These are phyloP conservation scores for Habrosyne pyritoides DNA, from an alignment of 2,888 invertebrate genomes.

Conservation along the genomic window DNA sequence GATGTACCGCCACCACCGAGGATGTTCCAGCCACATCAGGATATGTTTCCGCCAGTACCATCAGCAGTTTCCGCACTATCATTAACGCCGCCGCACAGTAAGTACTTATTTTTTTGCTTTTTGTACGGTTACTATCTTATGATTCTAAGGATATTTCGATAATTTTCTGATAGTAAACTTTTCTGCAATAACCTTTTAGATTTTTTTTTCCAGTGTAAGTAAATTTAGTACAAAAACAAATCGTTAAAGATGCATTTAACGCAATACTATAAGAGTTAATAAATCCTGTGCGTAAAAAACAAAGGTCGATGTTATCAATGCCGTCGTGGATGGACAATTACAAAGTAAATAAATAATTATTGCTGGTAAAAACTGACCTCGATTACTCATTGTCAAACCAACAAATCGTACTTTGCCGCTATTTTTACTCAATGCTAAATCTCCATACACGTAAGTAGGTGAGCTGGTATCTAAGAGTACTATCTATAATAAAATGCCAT, in stretches of 20 bases:
- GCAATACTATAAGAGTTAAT: neutral
- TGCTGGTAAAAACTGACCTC: constrained; percentile 68
- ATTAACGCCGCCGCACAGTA: constrained; percentile 92
- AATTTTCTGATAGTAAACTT: neutral
- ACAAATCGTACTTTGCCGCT: constrained; percentile 28
- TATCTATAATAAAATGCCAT: constrained; percentile 2
- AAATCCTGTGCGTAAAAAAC: constrained; percentile 43
- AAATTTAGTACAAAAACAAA: neutral
- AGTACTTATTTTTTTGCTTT: constrained; percentile 60
- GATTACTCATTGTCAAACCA: constrained; percentile 63
- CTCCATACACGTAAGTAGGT: neutral
- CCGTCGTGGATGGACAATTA: constrained; percentile 71
- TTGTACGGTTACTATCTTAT: neutral
- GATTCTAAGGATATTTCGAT: neutral
- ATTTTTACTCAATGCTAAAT: constrained; percentile 31
- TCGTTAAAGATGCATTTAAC: neutral
- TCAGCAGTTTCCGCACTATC: constrained; percentile 88
- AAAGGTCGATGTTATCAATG: constrained; percentile 71
- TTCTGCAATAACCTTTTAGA: no score
- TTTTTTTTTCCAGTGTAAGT: neutral
- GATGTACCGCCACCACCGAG: constrained; percentile 83
- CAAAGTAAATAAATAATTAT: constrained; percentile 58
- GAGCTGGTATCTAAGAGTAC: constrained; percentile 1
- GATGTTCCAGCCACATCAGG: constrained; percentile 82
- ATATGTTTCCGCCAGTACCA: constrained; percentile 88